Evolutionary conservation across 2,113 vertebrate genomes (phyloP).

Genomic region (Gymnogyps californianus): DNA sequence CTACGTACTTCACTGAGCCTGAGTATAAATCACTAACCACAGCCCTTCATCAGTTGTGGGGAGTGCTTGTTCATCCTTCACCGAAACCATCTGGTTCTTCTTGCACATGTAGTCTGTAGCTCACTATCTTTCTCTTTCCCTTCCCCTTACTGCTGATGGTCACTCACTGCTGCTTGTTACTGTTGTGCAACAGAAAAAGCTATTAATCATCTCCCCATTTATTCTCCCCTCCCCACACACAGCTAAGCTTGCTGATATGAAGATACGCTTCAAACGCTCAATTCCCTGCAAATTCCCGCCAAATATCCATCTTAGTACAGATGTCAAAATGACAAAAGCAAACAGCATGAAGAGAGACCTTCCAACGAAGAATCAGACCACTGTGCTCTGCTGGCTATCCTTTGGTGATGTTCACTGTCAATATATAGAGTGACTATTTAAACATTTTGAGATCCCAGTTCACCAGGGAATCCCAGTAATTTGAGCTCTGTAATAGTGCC

Average conservation of each 20-base stretch:
- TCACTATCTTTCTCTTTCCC: not conserved
- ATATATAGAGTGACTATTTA: not conserved
- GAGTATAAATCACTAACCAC: not conserved
- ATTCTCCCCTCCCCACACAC: rapidly evolving
- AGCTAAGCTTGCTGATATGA: not conserved
- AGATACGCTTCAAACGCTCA: not conserved
- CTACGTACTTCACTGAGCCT: not conserved
- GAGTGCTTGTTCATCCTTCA: not conserved
- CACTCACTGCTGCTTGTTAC: not conserved
- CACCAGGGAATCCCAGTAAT: not conserved
- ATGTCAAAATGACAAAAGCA: not conserved
- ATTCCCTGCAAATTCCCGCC: not conserved
- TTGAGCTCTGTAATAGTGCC: not conserved
- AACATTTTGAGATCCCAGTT: not conserved
- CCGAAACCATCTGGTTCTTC: not conserved
- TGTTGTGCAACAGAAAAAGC: not conserved
- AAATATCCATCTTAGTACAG: not conserved
- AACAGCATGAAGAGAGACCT: not conserved
- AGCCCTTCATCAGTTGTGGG: not conserved
- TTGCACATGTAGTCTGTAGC: not conserved
- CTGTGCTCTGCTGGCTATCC: not conserved
- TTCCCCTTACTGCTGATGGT: not conserved
- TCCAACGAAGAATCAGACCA: not conserved
- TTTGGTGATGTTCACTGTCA: not conserved
- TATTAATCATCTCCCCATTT: not conserved